Evolutionary conservation across 53 echinoderm and acorn worm genomes (phyloP).

Genomic region (Echinometra lucunter): DNA sequence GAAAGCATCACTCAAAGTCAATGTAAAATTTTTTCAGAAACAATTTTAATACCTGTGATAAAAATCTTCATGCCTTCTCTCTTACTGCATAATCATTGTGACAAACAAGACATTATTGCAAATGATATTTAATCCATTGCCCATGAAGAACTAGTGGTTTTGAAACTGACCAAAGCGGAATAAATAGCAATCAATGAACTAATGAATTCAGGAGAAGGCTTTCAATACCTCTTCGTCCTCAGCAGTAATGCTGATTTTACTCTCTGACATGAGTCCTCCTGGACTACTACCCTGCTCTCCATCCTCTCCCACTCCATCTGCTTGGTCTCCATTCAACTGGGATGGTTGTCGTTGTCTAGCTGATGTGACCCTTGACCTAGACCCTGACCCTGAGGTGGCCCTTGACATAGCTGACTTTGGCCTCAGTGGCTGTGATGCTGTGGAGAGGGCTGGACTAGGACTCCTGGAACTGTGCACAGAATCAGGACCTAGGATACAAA

Average conservation of each 20-base stretch:
- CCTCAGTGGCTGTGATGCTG: conserved; percentile 43
- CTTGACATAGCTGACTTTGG: conserved; percentile 29
- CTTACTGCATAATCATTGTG: no score
- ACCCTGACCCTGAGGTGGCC: no score
- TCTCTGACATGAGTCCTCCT: conserved; percentile 25
- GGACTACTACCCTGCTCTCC: not conserved
- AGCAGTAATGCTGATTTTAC: conserved; percentile 55
- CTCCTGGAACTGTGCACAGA: conserved; percentile 8
- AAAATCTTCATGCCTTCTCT: no score
- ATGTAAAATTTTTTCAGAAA: no score
- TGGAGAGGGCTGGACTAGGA: conserved; percentile 47
- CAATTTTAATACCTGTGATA: no score
- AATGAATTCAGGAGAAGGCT: no score
- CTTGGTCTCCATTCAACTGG: not conserved
- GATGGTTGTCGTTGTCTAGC: not conserved
- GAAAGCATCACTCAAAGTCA: no score
- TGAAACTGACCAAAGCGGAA: no score
- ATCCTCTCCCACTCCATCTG: not conserved
- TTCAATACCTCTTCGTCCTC: conserved; percentile 65
- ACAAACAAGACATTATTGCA: no score
- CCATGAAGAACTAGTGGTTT: no score
- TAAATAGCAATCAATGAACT: no score
- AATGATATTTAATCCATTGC: no score
- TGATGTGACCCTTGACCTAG: conserved; percentile 40
- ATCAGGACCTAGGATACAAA: conserved; percentile 18